Conservation (phyloP, 1,140 invertebrate species). For the Gonatopus flavifemur region DNA sequence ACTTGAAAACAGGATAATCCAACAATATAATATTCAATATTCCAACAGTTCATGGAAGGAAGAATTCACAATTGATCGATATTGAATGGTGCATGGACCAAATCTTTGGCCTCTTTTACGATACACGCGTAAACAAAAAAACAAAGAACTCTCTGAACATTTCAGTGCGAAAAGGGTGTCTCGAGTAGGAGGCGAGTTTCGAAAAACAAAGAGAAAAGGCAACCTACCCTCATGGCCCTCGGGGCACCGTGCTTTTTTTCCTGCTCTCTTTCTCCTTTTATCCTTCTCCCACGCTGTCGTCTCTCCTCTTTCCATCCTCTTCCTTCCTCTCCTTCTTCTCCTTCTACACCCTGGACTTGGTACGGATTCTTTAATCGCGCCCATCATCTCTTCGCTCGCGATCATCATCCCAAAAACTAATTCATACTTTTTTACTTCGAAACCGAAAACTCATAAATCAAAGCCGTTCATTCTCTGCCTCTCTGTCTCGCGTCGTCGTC, state of each 20-base stretch:
- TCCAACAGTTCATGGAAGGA: no score
- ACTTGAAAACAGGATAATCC: no score
- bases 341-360: conserved; percentile 12
- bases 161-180: conserved; percentile 27
- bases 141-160: no score
- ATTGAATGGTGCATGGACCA: no score
- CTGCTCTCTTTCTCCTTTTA: conserved; percentile 2
- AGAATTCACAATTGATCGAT: no score
- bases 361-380: conserved; percentile 56
- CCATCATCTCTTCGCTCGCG: conserved; percentile 55
- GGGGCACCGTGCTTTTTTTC: conserved; percentile 18
- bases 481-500: conserved; percentile 6
- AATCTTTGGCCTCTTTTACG: no score
- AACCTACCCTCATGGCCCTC: conserved; percentile 31
- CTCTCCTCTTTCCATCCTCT: conserved; percentile 6
- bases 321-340: conserved; percentile 24
- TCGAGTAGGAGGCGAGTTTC: conserved; percentile 20
- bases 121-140: no score
- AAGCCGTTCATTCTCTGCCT: conserved; percentile 29
- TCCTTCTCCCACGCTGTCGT: neutral
- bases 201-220: conserved; percentile 33
- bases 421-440: conserved; percentile 58
- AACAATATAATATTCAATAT: no score
- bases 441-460: conserved; percentile 60
- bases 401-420: conserved; percentile 59